Base-by-base conservation (phyloP, 2,113 vertebrate genomes). In the Thomomys bottae region DNA sequence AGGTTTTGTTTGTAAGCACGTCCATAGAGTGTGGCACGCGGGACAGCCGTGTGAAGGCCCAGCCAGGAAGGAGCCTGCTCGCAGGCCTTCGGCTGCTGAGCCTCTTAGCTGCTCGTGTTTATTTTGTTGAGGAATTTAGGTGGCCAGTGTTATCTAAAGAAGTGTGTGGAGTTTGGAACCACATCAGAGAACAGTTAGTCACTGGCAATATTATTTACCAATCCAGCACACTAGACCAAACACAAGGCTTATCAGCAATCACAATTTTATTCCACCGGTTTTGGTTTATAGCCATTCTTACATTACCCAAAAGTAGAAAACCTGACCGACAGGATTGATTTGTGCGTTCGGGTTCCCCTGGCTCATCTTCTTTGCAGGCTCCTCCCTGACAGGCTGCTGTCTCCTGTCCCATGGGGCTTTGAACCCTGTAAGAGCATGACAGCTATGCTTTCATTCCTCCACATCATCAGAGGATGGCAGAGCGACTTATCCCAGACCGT, bases 331-430 rank as follows among this genome's bases (percentile, higher is more conserved):
- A 3, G n/a, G 20, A 28, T 10, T 17, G 20, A 28, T 10, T 17
- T 3, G 7, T 3, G 0, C 2, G 2, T 18, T 1, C 34, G 3
- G 24, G 34, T 11, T 3, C 2, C 3, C 9, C 30, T 1, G 1
- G 26, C 8, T 30, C 9, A 0, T 14, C 0, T 0, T 54, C 32
- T 5, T 7, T 2, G 4, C 5, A 1, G 12, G 18, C 64, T 66
- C n/a, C 30, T 21, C 10, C 49, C 12, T 23, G 40, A 12, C 3
- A 15, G 3, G 30, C 20, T 26, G 36, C 42, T 34, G 6, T 0
- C 17, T 54, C 45, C n/a, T 21, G 5, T 30, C n/a, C 30, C 10
- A 54, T 24, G 2, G 36, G 57, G 67, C n/a, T 3, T 14, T 24
- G 66, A 61, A 1, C 57, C 21, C 78, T 32, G 17, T 2, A 24